These are phyloP conservation scores for Polypedilum vanderplanki DNA, from an alignment of 1,140 invertebrate species.

Conservation along the genomic window DNA sequence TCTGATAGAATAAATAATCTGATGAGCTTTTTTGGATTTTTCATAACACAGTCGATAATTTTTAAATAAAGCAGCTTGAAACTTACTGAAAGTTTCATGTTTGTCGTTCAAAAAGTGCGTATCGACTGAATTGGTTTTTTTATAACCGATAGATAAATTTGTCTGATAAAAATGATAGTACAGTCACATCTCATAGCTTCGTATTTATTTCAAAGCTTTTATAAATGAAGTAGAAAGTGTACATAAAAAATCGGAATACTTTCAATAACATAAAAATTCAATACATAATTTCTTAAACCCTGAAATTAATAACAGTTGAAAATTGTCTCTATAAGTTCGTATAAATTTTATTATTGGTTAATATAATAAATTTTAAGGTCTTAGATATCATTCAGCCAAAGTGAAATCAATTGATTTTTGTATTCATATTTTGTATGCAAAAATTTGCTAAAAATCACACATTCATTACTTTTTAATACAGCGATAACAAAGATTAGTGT, in stretches of 20 bases:
- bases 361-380: too few species aligned
- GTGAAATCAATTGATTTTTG: too few species aligned
- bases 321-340: too few species aligned
- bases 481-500: not conserved
- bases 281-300: too few species aligned
- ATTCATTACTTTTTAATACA: not conserved
- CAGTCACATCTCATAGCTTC: not conserved
- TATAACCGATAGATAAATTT: not conserved
- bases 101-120: not conserved
- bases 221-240: too few species aligned
- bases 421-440: too few species aligned
- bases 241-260: too few species aligned
- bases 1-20: slow-evolving; percentile 41
- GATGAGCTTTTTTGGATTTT: slow-evolving; percentile 40
- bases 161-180: not conserved
- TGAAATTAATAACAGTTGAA: too few species aligned
- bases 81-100: not conserved
- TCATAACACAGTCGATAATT: slow-evolving; percentile 35
- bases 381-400: too few species aligned
- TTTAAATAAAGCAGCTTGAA: not conserved
- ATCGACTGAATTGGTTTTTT: not conserved
- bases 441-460: slow-evolving; percentile 1
- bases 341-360: too few species aligned
- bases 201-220: too few species aligned
- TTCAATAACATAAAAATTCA: too few species aligned